phyloP scores from a whole-genome alignment of 2,888 invertebrate genomes.

The Hemicrepidius hirtus region DNA sequence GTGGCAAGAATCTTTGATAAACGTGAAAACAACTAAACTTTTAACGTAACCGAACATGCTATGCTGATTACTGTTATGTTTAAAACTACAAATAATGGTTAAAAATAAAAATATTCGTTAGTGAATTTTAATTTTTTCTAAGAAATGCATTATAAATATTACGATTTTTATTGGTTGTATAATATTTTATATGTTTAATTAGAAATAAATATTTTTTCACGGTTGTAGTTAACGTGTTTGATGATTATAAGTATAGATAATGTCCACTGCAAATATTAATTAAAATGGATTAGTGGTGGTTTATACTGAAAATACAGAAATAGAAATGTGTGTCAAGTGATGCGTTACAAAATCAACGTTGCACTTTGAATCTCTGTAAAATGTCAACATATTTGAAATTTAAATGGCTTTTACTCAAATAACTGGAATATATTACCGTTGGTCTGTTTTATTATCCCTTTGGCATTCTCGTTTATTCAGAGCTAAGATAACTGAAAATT shows the following conservation, averaged over 20 bases:
- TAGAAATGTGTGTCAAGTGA: constrained; percentile 3
- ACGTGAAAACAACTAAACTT: too few relatives aligned
- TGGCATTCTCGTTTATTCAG: constrained; percentile 40
- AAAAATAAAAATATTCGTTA: too few relatives aligned
- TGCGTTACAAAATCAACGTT: constrained; percentile 31
- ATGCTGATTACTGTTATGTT: too few relatives aligned
- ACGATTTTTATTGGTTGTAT: too few relatives aligned
- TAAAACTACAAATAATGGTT: too few relatives aligned
- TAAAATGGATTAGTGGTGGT: constrained; percentile 5
- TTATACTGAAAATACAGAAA: background rate
- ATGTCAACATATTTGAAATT: constrained; percentile 42
- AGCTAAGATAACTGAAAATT: constrained; percentile 44
- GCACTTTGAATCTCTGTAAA: constrained; percentile 21
- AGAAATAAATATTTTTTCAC: too few relatives aligned
- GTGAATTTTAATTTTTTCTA: too few relatives aligned
- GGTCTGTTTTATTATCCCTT: constrained; percentile 44
- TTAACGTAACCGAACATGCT: too few relatives aligned
- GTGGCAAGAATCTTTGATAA: too few relatives aligned
- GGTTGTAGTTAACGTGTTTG: background rate
- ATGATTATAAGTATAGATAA: background rate
- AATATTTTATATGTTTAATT: too few relatives aligned
- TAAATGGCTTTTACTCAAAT: constrained; percentile 35
- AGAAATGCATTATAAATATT: too few relatives aligned
- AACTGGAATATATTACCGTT: constrained; percentile 38
- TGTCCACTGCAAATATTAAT: background rate